Base-by-base conservation (phyloP, 2,888 invertebrate genomes). In the Lomographa bimaculata region DNA sequence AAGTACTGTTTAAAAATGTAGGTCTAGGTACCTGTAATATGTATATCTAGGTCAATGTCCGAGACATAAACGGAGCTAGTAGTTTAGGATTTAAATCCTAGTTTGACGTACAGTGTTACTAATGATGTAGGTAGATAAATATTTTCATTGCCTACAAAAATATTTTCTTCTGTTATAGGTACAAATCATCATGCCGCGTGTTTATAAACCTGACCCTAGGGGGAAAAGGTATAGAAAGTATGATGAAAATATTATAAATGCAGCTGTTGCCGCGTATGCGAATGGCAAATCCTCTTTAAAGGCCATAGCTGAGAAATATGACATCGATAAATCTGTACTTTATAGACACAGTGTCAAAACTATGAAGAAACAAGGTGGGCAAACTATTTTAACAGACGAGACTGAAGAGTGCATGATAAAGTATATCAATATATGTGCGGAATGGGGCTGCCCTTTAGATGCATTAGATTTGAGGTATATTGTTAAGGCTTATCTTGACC, bases 351-450 rank as follows among this genome's bases (percentile, higher is more conserved):
- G 18, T 28, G 34, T 26, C 11, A 38, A 26, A 39, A 46, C 35
- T 16, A 49, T 46, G 51, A 53, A 49, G 41, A 43, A 28, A 32
- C 48, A 48, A 23, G 48, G 53, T 16, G 48, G 57, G 3, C 54
- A 48, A 36, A 54, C 30, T 9, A 43, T 29, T 14, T 39, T 54
- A 25, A 19, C 38, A 7, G 41, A 50, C 29, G 35, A 51, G 17
- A 25, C 19, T 16, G 49, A 49, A 28, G 19, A 42, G 8, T 14
- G 38, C 7, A 44, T 55, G 9, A 39, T 57, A 26, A 29, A 46
- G 48, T 41, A 55, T 42, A 36, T 57, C 24, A 59, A 52, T 30
- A 39, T 46, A 19, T 46, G 50, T 45, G 38, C 52, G 19, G 54
- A 54, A 7, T 51, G 51, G 49, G 56, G 53, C 8, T 50, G 50